These are phyloP conservation scores for Zalophus californianus DNA, from an alignment of 2,797 vertebrate species.

Conservation along the genomic window DNA sequence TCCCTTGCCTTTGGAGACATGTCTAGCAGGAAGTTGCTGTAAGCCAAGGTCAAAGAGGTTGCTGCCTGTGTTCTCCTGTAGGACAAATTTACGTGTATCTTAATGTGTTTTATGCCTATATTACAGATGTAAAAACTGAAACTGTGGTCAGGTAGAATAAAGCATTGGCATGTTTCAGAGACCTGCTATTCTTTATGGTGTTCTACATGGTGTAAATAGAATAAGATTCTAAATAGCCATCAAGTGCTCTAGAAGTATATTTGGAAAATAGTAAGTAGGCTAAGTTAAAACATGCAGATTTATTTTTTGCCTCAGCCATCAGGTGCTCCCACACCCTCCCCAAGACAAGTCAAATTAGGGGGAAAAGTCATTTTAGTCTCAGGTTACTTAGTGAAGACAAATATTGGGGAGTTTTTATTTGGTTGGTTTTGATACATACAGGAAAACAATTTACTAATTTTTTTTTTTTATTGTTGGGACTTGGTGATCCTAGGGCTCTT, in stretches of 20 bases:
- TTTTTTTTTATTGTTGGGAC: background rate
- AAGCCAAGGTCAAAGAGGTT: background rate
- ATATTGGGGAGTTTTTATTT: background rate
- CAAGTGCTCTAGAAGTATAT: background rate
- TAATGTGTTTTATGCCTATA: background rate
- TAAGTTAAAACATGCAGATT: background rate
- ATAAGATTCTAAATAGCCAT: background rate
- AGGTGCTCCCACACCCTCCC: background rate
- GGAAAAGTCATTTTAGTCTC: background rate
- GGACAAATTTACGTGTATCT: background rate
- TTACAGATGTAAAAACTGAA: background rate
- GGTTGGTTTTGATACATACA: background rate
- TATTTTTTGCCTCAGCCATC: background rate
- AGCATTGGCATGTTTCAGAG: background rate
- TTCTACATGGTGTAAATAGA: background rate
- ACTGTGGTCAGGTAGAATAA: background rate
- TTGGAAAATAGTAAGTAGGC: background rate
- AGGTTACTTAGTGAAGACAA: slow-evolving; percentile 8
- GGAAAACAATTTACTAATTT: background rate
- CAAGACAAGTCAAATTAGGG: background rate
- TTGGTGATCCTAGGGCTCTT: background rate
- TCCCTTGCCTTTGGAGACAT: background rate
- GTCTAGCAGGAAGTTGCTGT: background rate
- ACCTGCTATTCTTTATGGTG: background rate
- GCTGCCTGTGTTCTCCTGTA: background rate